Percentiles rank a stretch among this genome's conserved stretches.
phyloP scores from a whole-genome alignment of 2,797 vertebrate genomes.

The Poeciliopsis paucimaculata region DNA sequence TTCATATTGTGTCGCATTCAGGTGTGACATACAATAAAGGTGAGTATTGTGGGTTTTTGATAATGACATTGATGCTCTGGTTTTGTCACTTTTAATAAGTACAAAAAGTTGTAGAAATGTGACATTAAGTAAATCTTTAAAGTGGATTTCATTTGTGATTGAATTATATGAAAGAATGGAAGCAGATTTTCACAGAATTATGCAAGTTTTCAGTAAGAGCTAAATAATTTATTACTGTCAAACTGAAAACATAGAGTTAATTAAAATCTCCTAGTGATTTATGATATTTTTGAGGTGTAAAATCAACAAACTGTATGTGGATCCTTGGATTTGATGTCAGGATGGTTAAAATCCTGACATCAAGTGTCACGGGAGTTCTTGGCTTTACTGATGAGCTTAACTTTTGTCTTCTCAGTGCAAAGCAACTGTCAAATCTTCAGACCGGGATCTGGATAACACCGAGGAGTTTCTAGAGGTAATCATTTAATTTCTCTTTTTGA shows the following conservation, averaged over 20 bases:
- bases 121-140: neutral
- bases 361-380: neutral
- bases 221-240: neutral
- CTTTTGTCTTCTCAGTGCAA: constrained; percentile 41
- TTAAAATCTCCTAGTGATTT: neutral
- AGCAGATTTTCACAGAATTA: neutral
- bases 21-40: neutral
- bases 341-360: no score
- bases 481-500: neutral
- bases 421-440: constrained; percentile 21
- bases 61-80: neutral
- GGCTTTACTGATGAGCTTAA: neutral
- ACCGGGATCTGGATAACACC: constrained; percentile 39
- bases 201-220: neutral
- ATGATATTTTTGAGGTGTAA: neutral
- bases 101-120: neutral
- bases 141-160: neutral
- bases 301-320: neutral
- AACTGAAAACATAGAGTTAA: neutral
- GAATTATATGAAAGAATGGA: neutral
- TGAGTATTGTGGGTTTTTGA: neutral
- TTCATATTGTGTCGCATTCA: no score
- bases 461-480: constrained; percentile 72
- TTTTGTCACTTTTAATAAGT: neutral
- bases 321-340: neutral